Base-by-base conservation (phyloP, 2,888 invertebrate species). In the Agrotis segetum region DNA sequence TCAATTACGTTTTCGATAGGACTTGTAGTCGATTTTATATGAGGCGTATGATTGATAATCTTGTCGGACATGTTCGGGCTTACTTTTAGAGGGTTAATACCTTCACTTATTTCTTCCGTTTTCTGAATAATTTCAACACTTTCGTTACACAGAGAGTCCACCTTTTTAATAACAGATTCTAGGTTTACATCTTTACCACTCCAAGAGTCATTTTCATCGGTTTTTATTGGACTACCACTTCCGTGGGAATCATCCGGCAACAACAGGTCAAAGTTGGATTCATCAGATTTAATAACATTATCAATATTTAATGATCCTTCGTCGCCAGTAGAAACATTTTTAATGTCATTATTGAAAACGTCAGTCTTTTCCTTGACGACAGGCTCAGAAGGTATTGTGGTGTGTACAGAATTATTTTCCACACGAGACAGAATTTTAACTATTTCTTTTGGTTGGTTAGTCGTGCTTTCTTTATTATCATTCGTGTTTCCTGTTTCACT, bases 101-200 rank as follows among this genome's bases (percentile, higher is more conserved):
- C 84, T 66, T 78, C 83, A 50, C 52, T 77, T 44, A 58, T 75
- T 61, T 85, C 86, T 19, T 87, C 77, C 60, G 85, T 85, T 74
- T 77, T 80, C 6, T 88, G 88, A 70, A 78, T 88, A 49, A 88
- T 87, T 64, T 94, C 93, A 44, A 85, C 79, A 67, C 74, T 90
- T 74, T 96, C 96, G 78, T 92, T 95, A 90, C 97, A 97, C 53
- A 97, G 90, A 0, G 97, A 97, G 84, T 98, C 98, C 0, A 98
- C 97, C 86, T 97, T 98, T 91, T 98, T 98, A 77, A 98, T 98
- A 2, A 98, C 98, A 24, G 98, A 98, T 83, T 98, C 98, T 79
- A 98, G 98, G 87, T 98, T 98, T 1, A 98, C 96, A 87, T 98
- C 98, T 91, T 98, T 98, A 9, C 97, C 97, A 49, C 97, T 97